These are phyloP conservation scores for Sapajus apella DNA, from an alignment of 2,113 vertebrate species.

Conservation along the genomic window DNA sequence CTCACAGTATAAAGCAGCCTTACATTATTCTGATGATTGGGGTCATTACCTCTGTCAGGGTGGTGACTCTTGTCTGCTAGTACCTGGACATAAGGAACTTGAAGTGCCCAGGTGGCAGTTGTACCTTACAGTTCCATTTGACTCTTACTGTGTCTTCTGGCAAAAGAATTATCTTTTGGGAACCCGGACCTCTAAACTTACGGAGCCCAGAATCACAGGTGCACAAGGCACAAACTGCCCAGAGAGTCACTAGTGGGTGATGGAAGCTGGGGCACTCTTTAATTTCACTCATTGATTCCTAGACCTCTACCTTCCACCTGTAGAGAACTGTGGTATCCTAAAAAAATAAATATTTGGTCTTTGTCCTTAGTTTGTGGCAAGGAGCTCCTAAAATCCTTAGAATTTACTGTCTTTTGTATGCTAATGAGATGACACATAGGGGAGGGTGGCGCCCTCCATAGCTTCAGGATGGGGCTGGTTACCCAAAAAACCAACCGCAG, in stretches of 20 bases:
- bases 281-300: neutral
- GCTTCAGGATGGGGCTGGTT: neutral
- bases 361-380: neutral
- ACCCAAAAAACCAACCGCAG: neutral
- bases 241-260: neutral
- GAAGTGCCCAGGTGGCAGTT: neutral
- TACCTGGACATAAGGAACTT: neutral
- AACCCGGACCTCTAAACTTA: neutral
- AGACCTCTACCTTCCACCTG: neutral
- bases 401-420: neutral
- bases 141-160: neutral
- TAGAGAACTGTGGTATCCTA: neutral
- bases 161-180: neutral
- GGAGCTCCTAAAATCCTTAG: neutral
- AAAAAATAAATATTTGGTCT: neutral
- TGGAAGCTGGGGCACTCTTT: neutral
- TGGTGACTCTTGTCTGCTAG: neutral
- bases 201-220: neutral
- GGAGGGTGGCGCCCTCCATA: no score
- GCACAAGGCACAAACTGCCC: neutral
- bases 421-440: neutral
- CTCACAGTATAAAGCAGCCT: neutral
- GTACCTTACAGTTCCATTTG: neutral
- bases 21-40: neutral
- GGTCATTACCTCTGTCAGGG: neutral